phyloP scores from a whole-genome alignment of 2,113 vertebrate species.

The Protomyctophum bolini region DNA sequence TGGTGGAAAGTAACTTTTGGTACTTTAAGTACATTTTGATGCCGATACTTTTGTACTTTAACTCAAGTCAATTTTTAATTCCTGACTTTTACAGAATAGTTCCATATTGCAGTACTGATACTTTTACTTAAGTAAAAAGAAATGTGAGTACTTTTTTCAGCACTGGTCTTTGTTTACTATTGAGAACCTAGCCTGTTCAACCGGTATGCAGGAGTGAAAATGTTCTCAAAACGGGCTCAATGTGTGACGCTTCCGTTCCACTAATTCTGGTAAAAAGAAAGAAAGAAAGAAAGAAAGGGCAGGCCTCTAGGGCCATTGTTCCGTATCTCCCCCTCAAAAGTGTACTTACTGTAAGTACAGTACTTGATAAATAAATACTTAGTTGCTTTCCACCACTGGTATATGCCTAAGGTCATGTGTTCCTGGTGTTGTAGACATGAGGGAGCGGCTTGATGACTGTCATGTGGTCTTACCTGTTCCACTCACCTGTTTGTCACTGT shows the following conservation, averaged over 20 bases:
- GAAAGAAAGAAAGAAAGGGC: not conserved
- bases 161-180: not conserved
- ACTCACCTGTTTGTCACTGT: constrained; percentile 40
- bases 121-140: too few species aligned
- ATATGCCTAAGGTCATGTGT: constrained; percentile 25
- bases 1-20: too few species aligned
- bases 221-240: not conserved
- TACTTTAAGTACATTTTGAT: too few species aligned
- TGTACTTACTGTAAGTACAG: too few species aligned
- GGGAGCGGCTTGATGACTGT: constrained; percentile 27
- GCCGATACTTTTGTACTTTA: too few species aligned
- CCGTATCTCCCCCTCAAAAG: constrained; percentile 1
- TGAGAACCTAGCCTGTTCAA: constrained; percentile 40
- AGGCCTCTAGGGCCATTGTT: constrained; percentile 30
- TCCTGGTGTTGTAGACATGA: constrained; percentile 28
- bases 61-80: too few species aligned
- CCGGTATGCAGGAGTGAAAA: constrained; percentile 10
- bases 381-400: too few species aligned
- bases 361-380: too few species aligned
- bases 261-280: constrained; percentile 5
- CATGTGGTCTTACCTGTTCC: constrained; percentile 62
- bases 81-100: too few species aligned
- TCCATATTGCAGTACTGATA: too few species aligned
- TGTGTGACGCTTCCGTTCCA: constrained; percentile 23
- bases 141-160: too few species aligned